Conservation (phyloP, 2,797 vertebrate species). For the Chelon labrosus region DNA sequence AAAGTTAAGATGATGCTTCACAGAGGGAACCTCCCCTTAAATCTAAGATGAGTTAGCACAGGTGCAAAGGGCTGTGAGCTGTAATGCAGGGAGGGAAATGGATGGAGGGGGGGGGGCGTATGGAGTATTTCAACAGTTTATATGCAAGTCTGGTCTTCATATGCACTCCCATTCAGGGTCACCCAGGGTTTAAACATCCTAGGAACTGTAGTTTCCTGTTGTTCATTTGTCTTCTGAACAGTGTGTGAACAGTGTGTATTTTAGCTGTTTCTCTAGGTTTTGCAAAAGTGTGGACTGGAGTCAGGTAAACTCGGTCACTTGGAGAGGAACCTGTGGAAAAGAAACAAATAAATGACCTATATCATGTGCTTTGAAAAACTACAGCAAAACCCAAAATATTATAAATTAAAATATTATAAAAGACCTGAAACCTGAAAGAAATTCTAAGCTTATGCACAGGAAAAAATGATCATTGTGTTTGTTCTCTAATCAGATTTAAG, state of each 20-base stretch:
- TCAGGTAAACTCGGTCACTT: not conserved
- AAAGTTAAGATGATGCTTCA: not conserved
- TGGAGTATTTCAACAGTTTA: conserved; percentile 60
- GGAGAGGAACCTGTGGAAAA: conserved; percentile 26
- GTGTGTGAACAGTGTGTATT: not conserved
- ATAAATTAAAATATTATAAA: no score
- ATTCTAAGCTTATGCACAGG: no score
- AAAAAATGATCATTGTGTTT: no score
- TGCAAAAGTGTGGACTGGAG: not conserved
- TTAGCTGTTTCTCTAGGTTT: not conserved
- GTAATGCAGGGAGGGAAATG: no score
- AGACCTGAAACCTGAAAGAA: no score
- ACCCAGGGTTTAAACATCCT: conserved; percentile 53
- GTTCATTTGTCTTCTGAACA: conserved; percentile 21
- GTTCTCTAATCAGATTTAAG: no score
- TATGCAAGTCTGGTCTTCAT: conserved; percentile 18
- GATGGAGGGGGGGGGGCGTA: conserved; percentile 2
- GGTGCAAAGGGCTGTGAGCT: no score
- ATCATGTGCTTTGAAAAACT: no score
- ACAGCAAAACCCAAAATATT: no score
- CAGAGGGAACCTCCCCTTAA: conserved; percentile 31
- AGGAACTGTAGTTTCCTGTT: conserved; percentile 40
- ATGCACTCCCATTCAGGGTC: no score
- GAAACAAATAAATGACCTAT: no score
- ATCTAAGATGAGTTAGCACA: not conserved